Evolutionary conservation across 2,888 invertebrate genomes (phyloP).

Genomic region (Lasius fuliginosus): DNA sequence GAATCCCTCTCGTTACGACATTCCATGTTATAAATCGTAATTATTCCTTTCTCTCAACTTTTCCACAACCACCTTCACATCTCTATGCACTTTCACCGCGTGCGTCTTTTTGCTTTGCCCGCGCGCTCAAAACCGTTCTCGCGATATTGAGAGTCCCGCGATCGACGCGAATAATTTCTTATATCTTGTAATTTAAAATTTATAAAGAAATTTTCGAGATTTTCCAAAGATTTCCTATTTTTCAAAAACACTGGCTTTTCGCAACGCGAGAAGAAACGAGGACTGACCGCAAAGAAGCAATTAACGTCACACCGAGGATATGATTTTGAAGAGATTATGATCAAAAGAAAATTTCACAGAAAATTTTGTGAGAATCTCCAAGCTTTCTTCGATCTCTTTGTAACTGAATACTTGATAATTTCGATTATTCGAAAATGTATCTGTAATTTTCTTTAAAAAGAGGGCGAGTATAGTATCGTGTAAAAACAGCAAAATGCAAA

Average conservation of each 20-base stretch:
- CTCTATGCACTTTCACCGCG: constrained; percentile 72
- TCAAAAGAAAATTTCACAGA: background rate
- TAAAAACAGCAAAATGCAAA: background rate
- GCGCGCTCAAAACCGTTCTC: constrained; percentile 38
- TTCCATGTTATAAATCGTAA: constrained; percentile 72
- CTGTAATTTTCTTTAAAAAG: background rate
- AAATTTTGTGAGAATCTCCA: background rate
- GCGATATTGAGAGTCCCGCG: background rate
- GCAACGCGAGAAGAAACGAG: background rate
- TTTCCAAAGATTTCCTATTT: background rate
- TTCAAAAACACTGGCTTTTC: background rate
- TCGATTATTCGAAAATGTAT: background rate
- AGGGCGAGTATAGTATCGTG: background rate
- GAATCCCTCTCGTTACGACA: constrained; percentile 65
- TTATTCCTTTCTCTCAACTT: constrained; percentile 75
- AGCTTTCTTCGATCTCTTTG: background rate
- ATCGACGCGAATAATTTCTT: background rate
- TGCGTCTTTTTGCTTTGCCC: constrained; percentile 49
- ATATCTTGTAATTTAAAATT: no score
- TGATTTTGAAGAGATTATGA: background rate
- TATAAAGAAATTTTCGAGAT: background rate
- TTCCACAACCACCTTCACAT: constrained; percentile 48
- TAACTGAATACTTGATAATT: constrained; percentile 1
- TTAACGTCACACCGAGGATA: background rate
- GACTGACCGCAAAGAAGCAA: background rate